phyloP scores from a whole-genome alignment of 1,140 invertebrate species.

The Trichoplusia ni region DNA sequence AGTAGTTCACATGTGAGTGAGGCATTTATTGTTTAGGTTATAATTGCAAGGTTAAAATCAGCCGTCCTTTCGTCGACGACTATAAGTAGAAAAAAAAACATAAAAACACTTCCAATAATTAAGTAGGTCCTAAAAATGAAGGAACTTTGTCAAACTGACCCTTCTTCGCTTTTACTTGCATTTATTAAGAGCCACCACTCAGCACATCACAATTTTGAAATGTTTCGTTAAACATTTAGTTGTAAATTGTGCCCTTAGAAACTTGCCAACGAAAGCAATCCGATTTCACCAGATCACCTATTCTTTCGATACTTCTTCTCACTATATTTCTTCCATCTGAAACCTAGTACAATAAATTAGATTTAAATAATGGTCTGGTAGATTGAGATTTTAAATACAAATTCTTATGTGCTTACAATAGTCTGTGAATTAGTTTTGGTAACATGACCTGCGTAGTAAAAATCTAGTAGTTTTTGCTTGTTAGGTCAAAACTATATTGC shows the following conservation, averaged over 20 bases:
- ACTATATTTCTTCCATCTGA: slow-evolving; percentile 12
- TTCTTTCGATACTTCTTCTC: neutral
- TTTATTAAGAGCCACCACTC: slow-evolving; percentile 37
- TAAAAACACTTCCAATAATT: neutral
- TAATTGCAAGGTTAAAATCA: slow-evolving; percentile 11
- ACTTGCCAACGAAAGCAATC: slow-evolving; percentile 35
- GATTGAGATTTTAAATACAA: neutral
- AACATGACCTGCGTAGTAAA: neutral
- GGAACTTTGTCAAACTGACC: neutral
- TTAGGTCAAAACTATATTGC: neutral
- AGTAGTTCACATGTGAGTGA: slow-evolving; percentile 75
- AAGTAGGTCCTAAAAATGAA: neutral
- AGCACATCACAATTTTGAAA: slow-evolving; percentile 44
- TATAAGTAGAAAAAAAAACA: neutral
- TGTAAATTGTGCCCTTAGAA: slow-evolving; percentile 38
- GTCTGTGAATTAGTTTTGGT: neutral
- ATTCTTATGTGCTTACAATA: slow-evolving; percentile 7
- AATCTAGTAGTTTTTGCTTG: neutral
- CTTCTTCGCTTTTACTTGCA: slow-evolving; percentile 19
- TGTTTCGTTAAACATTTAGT: slow-evolving; percentile 48
- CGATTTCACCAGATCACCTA: neutral
- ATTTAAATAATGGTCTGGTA: slow-evolving; percentile 5
- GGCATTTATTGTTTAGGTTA: slow-evolving; percentile 21
- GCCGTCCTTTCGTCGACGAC: slow-evolving; percentile 1
- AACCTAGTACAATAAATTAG: slow-evolving; percentile 3